These are phyloP conservation scores for Eretmocerus hayati DNA, from an alignment of 2,888 invertebrate species.

Conservation along the genomic window DNA sequence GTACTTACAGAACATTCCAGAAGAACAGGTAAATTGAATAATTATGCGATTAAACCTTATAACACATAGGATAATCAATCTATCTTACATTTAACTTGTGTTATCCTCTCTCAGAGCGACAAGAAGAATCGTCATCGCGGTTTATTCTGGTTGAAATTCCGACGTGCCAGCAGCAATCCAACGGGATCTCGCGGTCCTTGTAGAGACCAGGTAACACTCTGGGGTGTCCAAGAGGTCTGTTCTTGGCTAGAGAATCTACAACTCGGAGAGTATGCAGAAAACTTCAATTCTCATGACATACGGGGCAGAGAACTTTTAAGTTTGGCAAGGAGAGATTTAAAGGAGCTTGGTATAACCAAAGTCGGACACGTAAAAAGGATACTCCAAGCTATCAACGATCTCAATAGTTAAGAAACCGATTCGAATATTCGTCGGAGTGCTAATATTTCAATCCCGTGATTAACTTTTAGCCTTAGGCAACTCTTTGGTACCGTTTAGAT, in stretches of 20 bases:
- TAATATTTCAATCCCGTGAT: too few species aligned
- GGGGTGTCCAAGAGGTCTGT: slow-evolving; percentile 87
- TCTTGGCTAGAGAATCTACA: slow-evolving; percentile 85
- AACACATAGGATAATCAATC: too few species aligned
- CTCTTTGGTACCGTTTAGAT: too few species aligned
- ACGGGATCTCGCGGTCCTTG: slow-evolving; percentile 36
- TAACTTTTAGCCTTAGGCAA: too few species aligned
- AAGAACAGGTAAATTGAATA: slow-evolving; percentile 52
- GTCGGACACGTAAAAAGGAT: slow-evolving; percentile 95
- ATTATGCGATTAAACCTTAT: too few species aligned
- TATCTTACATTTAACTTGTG: slow-evolving; percentile 14
- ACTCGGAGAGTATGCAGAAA: slow-evolving; percentile 84
- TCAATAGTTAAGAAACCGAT: slow-evolving; percentile 45
- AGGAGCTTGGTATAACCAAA: slow-evolving; percentile 89
- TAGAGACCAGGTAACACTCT: slow-evolving; percentile 48
- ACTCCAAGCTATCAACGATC: slow-evolving; percentile 84
- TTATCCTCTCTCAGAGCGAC: slow-evolving; percentile 32
- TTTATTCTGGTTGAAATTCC: slow-evolving; percentile 64
- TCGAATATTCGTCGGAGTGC: too few species aligned
- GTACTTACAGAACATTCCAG: slow-evolving; percentile 51
- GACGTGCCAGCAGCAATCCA: slow-evolving; percentile 44
- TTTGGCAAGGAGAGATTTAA: slow-evolving; percentile 76
- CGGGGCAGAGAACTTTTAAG: slow-evolving; percentile 82
- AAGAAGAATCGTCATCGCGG: slow-evolving; percentile 50
- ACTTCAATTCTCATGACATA: slow-evolving; percentile 85